A percentile compares a stretch with the other conserved stretches of the same genome.
Evolutionary conservation across 1,140 invertebrate genomes (phyloP).

Genomic region (Ptiloglossa arizonensis): DNA sequence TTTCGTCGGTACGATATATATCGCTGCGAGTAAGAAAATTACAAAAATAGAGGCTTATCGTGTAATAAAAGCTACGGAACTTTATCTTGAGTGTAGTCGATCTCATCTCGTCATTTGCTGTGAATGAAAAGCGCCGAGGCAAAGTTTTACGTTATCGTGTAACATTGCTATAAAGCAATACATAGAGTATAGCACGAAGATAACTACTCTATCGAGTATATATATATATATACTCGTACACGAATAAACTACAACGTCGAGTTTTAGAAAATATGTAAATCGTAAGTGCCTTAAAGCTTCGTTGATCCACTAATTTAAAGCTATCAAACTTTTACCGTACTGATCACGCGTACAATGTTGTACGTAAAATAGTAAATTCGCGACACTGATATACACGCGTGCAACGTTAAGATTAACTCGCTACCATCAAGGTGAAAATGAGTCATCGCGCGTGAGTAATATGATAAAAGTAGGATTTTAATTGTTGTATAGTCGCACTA

Average conservation of each 20-base stretch:
- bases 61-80: not conserved
- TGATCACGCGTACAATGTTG: not conserved
- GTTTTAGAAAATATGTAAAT: not conserved
- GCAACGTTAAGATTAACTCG: conserved; percentile 43
- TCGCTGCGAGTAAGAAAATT: not conserved
- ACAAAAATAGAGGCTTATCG: not conserved
- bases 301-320: not conserved
- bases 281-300: not conserved
- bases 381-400: conserved; percentile 13
- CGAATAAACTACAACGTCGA: not conserved
- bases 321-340: not conserved
- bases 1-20: not conserved
- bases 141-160: not conserved
- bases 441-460: conserved; percentile 48
- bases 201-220: not conserved
- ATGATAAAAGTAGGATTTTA: conserved; percentile 50
- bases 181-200: not conserved
- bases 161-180: not conserved
- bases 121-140: not conserved
- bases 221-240: not conserved
- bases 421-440: conserved; percentile 47
- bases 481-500: conserved; percentile 38
- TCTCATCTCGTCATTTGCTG: not conserved
- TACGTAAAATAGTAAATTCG: conserved; percentile 11
- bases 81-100: conserved; percentile 1